These are phyloP conservation scores for Temnopleurus reevesii DNA, from an alignment of 53 echinoderm and acorn worm species.

Conservation along the genomic window DNA sequence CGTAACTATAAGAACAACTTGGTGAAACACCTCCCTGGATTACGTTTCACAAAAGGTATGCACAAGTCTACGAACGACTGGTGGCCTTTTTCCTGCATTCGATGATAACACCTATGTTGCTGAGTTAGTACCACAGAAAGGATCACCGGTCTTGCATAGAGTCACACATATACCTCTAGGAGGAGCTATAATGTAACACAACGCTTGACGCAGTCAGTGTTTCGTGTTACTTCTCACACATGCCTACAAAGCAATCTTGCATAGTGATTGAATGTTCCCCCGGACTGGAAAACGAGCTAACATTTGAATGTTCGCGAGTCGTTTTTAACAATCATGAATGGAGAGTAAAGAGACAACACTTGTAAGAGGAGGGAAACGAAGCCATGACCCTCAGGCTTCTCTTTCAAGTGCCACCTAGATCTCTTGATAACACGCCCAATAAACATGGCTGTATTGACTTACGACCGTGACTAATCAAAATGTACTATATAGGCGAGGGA, in stretches of 20 bases:
- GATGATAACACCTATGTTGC: too few species aligned
- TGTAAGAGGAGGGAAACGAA: background rate
- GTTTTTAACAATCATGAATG: conserved; percentile 7
- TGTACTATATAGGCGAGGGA: background rate
- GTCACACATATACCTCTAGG: too few species aligned
- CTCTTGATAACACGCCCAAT: background rate
- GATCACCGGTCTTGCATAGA: too few species aligned
- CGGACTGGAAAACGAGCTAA: background rate
- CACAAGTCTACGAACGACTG: too few species aligned
- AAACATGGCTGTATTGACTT: conserved; percentile 1
- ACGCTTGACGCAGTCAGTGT: background rate
- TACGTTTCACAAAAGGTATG: too few species aligned
- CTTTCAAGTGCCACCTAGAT: background rate
- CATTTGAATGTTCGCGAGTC: background rate
- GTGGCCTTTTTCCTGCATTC: too few species aligned
- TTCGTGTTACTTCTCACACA: background rate
- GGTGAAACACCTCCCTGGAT: too few species aligned
- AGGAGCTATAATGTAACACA: too few species aligned
- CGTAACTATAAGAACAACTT: too few species aligned
- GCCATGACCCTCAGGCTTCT: conserved; percentile 1
- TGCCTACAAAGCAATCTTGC: background rate
- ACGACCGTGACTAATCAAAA: conserved; percentile 2
- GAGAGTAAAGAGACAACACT: conserved; percentile 11
- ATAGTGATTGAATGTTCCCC: background rate
- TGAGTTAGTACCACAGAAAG: too few species aligned